Conservation (phyloP, 2,113 vertebrate genomes). For the Ceyx cyanopectus region DNA sequence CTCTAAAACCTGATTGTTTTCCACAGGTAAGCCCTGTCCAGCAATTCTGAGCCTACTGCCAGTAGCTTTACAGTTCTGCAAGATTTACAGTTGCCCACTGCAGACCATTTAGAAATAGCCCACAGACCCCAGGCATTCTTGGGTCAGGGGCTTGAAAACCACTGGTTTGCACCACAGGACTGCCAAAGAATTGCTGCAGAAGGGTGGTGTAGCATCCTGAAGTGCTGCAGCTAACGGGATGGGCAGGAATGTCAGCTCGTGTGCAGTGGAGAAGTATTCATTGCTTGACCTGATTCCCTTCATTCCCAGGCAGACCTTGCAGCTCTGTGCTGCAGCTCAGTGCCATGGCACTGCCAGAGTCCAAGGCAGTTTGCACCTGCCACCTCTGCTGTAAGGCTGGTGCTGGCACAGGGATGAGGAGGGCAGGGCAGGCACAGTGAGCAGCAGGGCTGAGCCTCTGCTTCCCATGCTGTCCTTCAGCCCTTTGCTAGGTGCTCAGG, state of each 20-base stretch:
- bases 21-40: not conserved
- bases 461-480: not conserved
- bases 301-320: not conserved
- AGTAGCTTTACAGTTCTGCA: not conserved
- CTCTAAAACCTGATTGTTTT: not conserved
- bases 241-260: not conserved
- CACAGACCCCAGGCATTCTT: not conserved
- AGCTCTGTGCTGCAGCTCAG: not conserved
- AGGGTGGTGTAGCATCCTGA: not conserved
- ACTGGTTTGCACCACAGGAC: not conserved
- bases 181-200: not conserved
- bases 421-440: fast-evolving
- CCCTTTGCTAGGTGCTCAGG: not conserved
- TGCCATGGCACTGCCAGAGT: not conserved
- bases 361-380: not conserved
- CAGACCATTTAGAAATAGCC: not conserved
- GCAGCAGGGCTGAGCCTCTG: not conserved
- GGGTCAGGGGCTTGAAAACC: not conserved
- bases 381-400: fast-evolving
- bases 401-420: not conserved
- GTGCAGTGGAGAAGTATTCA: not conserved
- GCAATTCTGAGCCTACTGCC: not conserved
- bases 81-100: not conserved
- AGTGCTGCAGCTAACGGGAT: not conserved
- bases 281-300: not conserved